Base-by-base conservation (phyloP, 2,888 invertebrate genomes). In the Lasius fuliginosus region DNA sequence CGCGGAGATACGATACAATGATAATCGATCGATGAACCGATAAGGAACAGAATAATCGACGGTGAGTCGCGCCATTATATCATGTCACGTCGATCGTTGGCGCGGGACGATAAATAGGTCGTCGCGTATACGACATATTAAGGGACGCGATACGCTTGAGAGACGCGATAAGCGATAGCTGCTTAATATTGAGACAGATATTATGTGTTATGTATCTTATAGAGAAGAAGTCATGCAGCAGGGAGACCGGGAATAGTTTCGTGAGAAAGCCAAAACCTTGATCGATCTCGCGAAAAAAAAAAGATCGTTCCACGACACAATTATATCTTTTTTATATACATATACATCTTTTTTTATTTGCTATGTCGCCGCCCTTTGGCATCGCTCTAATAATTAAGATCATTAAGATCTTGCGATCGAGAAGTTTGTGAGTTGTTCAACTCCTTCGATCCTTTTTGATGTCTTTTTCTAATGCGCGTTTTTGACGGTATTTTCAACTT, bases 201-300 rank as follows among this genome's bases (percentile, higher is more conserved):
- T 62, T 60, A 60, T 60, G 46, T 73, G 60, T 73, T 49, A 62
- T 46, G 46, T 69, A 49, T 81, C 30, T 71, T 58, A 42, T 6
- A 58, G 69, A 77, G 73, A 67, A 77, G 68, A 46, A 73, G 73
- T 49, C 74, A 81, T 73, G 79, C 60, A 42, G 79, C 60, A 60
- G 46, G n/a, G 46, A 6, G 18, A 71, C 12, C 15, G n/a, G 56
- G 15, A n/a, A 42, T 23, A 46, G 18, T 67, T 46, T 73, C 27
- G 33, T 23, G 74, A 46, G 60, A 23, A 56, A 64, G 87, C 74
- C 90, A 84, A 83, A 87, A 86, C 84, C 85, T 89, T 84, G 77
- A 84, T 82, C 82, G 84, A 83, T 88, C 36, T 27, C 64, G 56
- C 77, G 75, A 62, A 65, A 33, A 60, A 65, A 42, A 33, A 60